Evolutionary conservation across 1,140 invertebrate species (phyloP), one percentile per base, ranked within the genome.

Genomic region (Scylla paramamosain): DNA sequence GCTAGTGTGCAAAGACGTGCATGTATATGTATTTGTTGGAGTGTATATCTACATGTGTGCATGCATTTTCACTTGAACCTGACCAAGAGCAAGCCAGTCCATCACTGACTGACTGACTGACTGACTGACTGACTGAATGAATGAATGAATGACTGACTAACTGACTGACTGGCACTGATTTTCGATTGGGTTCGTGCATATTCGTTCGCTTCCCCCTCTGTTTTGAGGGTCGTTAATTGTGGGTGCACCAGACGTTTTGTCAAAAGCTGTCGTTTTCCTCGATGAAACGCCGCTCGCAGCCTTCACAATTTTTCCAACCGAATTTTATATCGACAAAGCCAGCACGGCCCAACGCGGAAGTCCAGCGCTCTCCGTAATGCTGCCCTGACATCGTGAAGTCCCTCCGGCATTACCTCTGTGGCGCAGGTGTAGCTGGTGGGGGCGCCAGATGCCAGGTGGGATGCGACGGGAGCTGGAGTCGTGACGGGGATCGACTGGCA

Each of bases 221-320:
- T 46, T 86, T 46, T 46, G 31, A 45, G 39, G 16, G 6, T 31
- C 87, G 87, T 89, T 89, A 89, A 89, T 89, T 89, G 87, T 89
- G 87, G 28, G 87, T 45, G 28, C 87, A 31, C 39, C 87, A 89
- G 87, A 45, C 87, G 87, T 89, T 89, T 89, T 89, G 87, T 89
- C 87, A 89, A 89, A 89, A 45, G 87, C 87, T 89, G 87, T 89
- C 87, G 87, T 89, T 89, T 46, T 89, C 4, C 28, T 46, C 87
- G 32, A 89, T 89, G 46, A 89, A 89, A 89, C 87, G 87, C 87
- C 25, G 87, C 29, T 25, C 87, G 25, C 25, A 89, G 46, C 87
- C 87, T 89, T 89, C 87, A 89, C 87, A 89, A 89, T 89, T 89
- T 89, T 89, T 89, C 87, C 0, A 46, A 20, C 31, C 29, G 32